phyloP scores from a whole-genome alignment of 2,113 vertebrate genomes.

The Protobothrops mucrosquamatus region DNA sequence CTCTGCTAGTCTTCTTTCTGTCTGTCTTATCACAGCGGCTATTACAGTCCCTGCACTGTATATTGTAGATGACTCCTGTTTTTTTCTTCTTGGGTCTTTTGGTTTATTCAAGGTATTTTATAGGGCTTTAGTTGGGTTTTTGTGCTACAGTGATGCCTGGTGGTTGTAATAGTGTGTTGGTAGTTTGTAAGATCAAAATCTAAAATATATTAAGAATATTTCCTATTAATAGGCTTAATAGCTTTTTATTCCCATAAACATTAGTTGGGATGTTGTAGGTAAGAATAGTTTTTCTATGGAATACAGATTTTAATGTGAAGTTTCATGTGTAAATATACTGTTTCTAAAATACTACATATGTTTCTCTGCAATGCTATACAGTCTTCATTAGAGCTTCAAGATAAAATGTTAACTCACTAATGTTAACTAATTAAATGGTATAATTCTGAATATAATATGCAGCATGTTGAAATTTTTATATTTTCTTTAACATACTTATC shows the following conservation, averaged over 20 bases:
- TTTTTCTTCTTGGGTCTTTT: no score
- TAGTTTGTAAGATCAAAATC: constrained; percentile 41
- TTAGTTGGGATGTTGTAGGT: constrained; percentile 52
- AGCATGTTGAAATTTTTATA: background rate
- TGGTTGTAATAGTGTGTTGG: no score
- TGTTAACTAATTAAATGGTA: background rate
- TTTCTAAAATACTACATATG: constrained; percentile 53
- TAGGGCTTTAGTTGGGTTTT: no score
- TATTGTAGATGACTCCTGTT: no score
- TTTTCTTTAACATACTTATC: background rate
- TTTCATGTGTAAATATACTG: constrained; percentile 59
- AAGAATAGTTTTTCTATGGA: constrained; percentile 36
- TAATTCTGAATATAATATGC: background rate
- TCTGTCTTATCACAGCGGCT: no score
- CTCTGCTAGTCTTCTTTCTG: no score
- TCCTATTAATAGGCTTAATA: constrained; percentile 27
- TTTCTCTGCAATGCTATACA: constrained; percentile 44
- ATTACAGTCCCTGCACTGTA: no score
- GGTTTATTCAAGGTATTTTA: no score
- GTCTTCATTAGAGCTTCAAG: background rate
- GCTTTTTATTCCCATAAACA: constrained; percentile 57
- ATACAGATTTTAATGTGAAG: constrained; percentile 51
- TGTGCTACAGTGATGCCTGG: no score
- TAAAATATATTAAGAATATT: constrained; percentile 52
- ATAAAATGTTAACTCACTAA: background rate